These are phyloP conservation scores for Dexiosoma caninum DNA, from an alignment of 2,888 invertebrate species.

Conservation along the genomic window DNA sequence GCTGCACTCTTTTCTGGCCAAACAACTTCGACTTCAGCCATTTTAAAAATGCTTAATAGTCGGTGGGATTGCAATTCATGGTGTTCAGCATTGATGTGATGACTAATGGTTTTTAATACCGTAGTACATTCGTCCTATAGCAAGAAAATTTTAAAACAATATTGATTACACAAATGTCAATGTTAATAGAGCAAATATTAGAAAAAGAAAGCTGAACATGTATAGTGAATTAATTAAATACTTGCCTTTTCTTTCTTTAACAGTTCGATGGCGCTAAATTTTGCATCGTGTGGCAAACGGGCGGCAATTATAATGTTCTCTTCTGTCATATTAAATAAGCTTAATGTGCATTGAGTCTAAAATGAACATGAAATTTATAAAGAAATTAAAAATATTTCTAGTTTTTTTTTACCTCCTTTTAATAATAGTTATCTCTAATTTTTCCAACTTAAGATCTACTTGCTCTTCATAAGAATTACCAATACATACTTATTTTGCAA, in stretches of 20 bases:
- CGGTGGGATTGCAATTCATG: slow-evolving; percentile 92
- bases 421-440: too few relatives aligned
- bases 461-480: too few relatives aligned
- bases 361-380: neutral
- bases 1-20: slow-evolving; percentile 80
- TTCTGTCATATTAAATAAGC: slow-evolving; percentile 90
- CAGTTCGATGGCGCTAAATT: slow-evolving; percentile 83
- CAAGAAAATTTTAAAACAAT: neutral
- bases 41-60: slow-evolving; percentile 92
- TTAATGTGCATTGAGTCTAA: slow-evolving; percentile 90
- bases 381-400: neutral
- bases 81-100: slow-evolving; percentile 90
- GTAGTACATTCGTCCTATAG: slow-evolving; percentile 90
- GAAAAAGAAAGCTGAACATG: neutral
- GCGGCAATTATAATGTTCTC: slow-evolving; percentile 93
- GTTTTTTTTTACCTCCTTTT: too few relatives aligned
- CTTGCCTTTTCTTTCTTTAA: slow-evolving; percentile 86
- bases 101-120: slow-evolving; percentile 87
- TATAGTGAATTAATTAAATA: slow-evolving; percentile 3
- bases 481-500: too few relatives aligned
- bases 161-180: neutral
- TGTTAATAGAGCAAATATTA: neutral
- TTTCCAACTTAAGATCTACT: too few relatives aligned
- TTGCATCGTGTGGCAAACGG: slow-evolving; percentile 83
- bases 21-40: slow-evolving; percentile 93